These are phyloP conservation scores for Bos javanicus DNA, from an alignment of 2,113 vertebrate genomes.

Conservation along the genomic window DNA sequence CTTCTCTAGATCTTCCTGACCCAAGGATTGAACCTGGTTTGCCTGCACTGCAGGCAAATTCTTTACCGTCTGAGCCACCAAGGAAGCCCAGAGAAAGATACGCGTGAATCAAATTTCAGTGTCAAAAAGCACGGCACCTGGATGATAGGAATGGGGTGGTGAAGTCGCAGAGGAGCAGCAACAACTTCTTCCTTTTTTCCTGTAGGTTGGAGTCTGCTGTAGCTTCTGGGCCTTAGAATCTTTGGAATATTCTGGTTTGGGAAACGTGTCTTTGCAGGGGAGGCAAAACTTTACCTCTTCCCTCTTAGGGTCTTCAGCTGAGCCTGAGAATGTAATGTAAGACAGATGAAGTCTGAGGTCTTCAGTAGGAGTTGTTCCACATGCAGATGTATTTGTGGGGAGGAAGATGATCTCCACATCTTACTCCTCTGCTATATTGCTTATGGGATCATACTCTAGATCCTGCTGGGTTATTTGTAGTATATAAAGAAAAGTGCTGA, in stretches of 20 bases:
- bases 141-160: neutral
- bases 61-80: neutral
- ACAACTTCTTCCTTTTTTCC: neutral
- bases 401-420: neutral
- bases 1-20: neutral
- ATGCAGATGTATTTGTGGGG: neutral
- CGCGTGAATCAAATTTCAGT: neutral
- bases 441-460: neutral
- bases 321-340: neutral
- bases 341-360: neutral
- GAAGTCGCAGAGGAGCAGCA: neutral
- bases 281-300: neutral
- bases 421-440: neutral
- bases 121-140: neutral
- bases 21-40: neutral
- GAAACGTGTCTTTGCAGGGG: neutral
- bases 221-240: neutral
- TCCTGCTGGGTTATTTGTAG: neutral
- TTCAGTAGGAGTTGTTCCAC: neutral
- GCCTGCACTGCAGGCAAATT: neutral
- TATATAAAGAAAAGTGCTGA: neutral
- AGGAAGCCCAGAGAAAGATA: neutral
- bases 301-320: neutral
- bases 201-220: neutral
- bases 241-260: neutral